Evolutionary conservation across 1,140 invertebrate genomes (phyloP).

Genomic region (Ooceraea biroi): DNA sequence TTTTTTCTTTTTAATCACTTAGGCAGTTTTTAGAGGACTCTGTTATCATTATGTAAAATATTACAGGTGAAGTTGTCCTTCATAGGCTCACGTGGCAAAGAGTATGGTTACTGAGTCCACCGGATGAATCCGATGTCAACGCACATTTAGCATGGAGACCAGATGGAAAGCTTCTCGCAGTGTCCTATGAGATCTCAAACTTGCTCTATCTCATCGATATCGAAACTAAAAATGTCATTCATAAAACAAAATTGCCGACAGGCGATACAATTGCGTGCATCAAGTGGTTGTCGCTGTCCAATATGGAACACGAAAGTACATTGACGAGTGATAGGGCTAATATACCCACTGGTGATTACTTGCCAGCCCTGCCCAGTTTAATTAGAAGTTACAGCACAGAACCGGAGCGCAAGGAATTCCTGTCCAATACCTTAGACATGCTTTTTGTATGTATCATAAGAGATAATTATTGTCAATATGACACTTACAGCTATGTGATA

Average conservation of each 20-base stretch:
- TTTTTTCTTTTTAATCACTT: background rate
- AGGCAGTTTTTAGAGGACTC: background rate
- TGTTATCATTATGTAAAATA: conserved; percentile 26
- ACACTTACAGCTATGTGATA: background rate
- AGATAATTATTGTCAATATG: background rate
- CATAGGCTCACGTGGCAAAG: conserved; percentile 97
- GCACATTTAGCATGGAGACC: conserved; percentile 95
- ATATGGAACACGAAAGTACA: conserved; percentile 57
- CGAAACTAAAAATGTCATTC: conserved; percentile 94
- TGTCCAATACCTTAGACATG: conserved; percentile 81
- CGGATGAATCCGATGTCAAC: conserved; percentile 90
- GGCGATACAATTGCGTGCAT: conserved; percentile 87
- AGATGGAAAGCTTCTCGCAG: conserved; percentile 95
- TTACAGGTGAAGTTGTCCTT: conserved; percentile 93
- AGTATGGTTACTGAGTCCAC: conserved; percentile 93
- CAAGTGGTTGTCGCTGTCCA: conserved; percentile 86
- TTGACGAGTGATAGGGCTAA: conserved; percentile 64
- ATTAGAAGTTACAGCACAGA: conserved; percentile 87
- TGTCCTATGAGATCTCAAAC: conserved; percentile 85
- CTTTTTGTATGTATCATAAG: conserved; percentile 80
- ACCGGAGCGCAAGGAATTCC: conserved; percentile 82
- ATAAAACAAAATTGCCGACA: conserved; percentile 88
- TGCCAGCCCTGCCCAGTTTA: conserved; percentile 88
- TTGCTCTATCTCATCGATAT: conserved; percentile 92
- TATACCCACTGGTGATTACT: conserved; percentile 80